phyloP scores from a whole-genome alignment of 2,113 vertebrate species.

The Cololabis saira region DNA sequence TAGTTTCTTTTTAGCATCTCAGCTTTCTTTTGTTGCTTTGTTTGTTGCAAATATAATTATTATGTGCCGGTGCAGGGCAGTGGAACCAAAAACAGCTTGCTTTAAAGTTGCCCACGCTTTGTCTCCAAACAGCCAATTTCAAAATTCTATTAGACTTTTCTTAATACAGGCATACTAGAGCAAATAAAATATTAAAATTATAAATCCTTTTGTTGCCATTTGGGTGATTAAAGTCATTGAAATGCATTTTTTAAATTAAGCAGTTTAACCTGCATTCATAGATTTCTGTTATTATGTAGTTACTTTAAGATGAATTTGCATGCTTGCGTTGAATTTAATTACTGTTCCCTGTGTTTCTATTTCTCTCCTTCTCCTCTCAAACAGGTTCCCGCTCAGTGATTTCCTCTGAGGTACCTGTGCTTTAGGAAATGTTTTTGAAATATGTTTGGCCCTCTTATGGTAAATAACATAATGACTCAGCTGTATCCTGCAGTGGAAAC shows the following conservation, averaged over 20 bases:
- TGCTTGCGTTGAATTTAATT: not conserved
- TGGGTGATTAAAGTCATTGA: too few species aligned
- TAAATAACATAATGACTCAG: constrained; percentile 38
- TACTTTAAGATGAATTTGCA: not conserved
- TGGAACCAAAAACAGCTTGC: too few species aligned
- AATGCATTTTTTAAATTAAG: not conserved
- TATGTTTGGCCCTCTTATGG: constrained; percentile 13
- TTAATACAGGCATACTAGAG: too few species aligned
- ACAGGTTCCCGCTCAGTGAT: constrained; percentile 6
- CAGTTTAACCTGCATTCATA: not conserved
- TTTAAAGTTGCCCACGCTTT: too few species aligned
- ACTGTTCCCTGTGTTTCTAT: not conserved
- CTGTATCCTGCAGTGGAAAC: constrained; percentile 19
- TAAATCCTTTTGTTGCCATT: too few species aligned
- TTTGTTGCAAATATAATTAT: too few species aligned
- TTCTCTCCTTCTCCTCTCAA: constrained; percentile 4
- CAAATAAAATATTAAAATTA: too few species aligned
- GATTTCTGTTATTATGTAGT: not conserved
- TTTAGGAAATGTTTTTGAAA: constrained; percentile 20
- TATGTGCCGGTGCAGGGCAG: too few species aligned
- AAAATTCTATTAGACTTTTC: too few species aligned
- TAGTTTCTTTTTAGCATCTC: too few species aligned
- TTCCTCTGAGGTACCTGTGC: constrained; percentile 4
- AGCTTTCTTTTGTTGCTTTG: too few species aligned
- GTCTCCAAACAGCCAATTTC: too few species aligned